phyloP scores from a whole-genome alignment of 2,888 invertebrate species.

The Pelosia muscerda region DNA sequence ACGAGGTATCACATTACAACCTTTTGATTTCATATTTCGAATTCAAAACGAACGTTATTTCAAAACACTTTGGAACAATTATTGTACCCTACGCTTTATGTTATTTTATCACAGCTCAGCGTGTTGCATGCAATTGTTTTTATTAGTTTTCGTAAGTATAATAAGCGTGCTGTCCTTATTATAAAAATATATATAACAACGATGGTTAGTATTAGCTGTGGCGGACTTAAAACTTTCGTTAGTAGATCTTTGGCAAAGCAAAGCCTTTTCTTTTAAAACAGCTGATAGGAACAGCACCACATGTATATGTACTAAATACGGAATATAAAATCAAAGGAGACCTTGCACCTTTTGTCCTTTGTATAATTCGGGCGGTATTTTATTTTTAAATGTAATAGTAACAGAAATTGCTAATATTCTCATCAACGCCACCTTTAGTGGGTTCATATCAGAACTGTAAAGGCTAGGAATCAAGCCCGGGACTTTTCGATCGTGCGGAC shows the following conservation, averaged over 20 bases:
- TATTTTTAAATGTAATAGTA: too few relatives aligned
- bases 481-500: too few relatives aligned
- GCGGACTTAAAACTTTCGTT: conserved; percentile 3
- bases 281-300: neutral
- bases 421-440: too few relatives aligned
- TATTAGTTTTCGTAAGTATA: conserved; percentile 17
- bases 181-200: conserved; percentile 10
- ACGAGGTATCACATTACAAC: neutral
- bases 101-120: conserved; percentile 3
- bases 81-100: neutral
- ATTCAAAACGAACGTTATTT: conserved; percentile 21
- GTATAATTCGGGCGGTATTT: too few relatives aligned
- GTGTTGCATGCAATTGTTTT: conserved; percentile 11
- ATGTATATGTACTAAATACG: neutral
- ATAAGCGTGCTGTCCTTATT: conserved; percentile 4
- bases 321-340: neutral
- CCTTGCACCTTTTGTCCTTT: neutral
- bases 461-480: too few relatives aligned
- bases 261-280: conserved; percentile 21
- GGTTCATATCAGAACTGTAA: too few relatives aligned
- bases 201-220: conserved; percentile 12
- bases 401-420: too few relatives aligned
- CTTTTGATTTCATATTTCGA: conserved; percentile 1
- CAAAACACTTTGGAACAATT: conserved; percentile 36
- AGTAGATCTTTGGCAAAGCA: conserved; percentile 36